Conservation (phyloP, 2,113 vertebrate genomes). For the Oreotragus oreotragus region DNA sequence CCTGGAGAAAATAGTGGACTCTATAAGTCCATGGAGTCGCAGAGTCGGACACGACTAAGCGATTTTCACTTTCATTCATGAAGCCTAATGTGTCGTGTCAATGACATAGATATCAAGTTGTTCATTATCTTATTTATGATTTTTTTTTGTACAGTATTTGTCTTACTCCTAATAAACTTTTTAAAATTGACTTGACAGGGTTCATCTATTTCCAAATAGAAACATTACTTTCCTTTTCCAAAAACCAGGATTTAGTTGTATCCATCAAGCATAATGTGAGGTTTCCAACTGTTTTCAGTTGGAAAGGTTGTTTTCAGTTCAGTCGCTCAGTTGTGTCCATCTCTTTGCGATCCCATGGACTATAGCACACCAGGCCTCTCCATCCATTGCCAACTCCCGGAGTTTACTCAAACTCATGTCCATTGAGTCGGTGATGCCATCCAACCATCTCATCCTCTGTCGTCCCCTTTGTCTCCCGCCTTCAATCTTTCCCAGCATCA, state of each 20-base stretch:
- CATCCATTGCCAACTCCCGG: accelerated
- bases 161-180: background rate
- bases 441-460: background rate
- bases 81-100: background rate
- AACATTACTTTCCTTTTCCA: background rate
- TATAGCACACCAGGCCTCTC: accelerated
- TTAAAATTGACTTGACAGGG: background rate
- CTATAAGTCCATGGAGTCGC: accelerated
- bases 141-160: background rate
- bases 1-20: background rate
- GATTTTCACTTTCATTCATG: background rate
- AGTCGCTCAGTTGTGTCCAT: accelerated
- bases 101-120: background rate
- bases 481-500: background rate
- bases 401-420: background rate
- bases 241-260: background rate
- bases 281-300: background rate
- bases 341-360: background rate
- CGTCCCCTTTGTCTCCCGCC: background rate
- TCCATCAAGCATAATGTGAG: background rate
- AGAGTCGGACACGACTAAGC: accelerated
- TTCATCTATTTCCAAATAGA: background rate
- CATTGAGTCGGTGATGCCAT: background rate
- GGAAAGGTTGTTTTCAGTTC: background rate
- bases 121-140: background rate